Conservation (phyloP, 2,797 vertebrate species). For the Peromyscus eremicus region DNA sequence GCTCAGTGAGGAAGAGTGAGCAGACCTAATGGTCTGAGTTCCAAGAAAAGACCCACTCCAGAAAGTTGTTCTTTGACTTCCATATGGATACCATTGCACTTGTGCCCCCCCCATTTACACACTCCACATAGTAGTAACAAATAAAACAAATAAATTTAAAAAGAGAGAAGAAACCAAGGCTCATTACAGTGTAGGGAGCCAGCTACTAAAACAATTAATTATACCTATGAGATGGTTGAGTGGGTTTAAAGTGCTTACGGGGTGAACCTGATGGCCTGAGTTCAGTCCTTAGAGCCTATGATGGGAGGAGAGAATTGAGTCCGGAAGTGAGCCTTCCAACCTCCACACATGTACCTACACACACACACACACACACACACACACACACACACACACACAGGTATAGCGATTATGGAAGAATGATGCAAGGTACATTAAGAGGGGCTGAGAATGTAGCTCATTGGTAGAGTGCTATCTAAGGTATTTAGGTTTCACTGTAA, state of each 20-base stretch:
- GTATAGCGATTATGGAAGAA: background rate
- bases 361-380: background rate
- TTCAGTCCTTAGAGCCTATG: background rate
- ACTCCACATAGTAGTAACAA: background rate
- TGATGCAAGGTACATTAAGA: background rate
- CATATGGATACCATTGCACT: background rate
- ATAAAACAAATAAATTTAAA: background rate
- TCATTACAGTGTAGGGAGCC: background rate
- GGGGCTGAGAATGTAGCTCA: background rate
- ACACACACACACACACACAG: too few relatives aligned
- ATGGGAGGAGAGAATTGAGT: background rate
- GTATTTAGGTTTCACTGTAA: background rate
- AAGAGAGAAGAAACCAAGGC: background rate
- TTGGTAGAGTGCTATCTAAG: background rate
- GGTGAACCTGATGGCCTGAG: background rate
- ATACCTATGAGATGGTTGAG: background rate
- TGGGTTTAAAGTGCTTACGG: background rate
- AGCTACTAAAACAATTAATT: background rate
- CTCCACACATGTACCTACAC: background rate
- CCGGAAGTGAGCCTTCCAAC: background rate
- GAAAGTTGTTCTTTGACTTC: background rate
- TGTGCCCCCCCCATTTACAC: background rate
- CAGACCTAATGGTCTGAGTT: background rate
- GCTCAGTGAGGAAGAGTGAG: background rate
- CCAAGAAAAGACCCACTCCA: background rate